Evolutionary conservation across 1,140 invertebrate species (phyloP), one percentile per base, ranked within the genome.

Genomic region (Vanessa tameamea): DNA sequence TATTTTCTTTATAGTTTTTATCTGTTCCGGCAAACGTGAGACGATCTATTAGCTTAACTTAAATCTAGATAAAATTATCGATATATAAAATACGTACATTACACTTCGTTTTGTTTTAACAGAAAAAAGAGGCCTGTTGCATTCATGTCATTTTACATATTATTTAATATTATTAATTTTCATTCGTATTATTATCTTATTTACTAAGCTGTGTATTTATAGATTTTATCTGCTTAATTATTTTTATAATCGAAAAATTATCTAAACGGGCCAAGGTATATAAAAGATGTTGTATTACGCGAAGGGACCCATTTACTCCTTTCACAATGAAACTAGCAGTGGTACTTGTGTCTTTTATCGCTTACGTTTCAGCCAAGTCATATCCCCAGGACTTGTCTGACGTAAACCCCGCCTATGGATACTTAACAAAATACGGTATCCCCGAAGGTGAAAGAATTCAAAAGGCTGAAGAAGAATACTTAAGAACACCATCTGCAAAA

Each of bases 371-470:
- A 11, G 79, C 79, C 3, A 75, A 78, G 53, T 61, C 72, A 53
- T 37, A 71, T n/a, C 57, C 13, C 4, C 57, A 61, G 47, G 23
- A 16, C 43, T 14, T 15, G 3, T 23, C 8, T 20, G 16, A 80
- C 69, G 67, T 53, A 15, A 43, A 78, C 26, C 78, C 81, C 12
- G 78, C 81, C 3, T 87, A 78, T 72, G 80, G 83, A 53, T 88
- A 87, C 71, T 77, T 85, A 64, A 71, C 66, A 6, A 85, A 76
- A 53, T 78, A 72, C 47, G 84, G 83, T 73, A 82, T 88, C 15
- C 85, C 85, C 16, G 80, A 78, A 69, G 87, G 78, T 4, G 83
- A 88, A 37, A 80, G 80, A 64, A 83, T 87, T 15, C 69, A 68
- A 23, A 80, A 84, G n/a, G 83, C 82, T 51, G 87, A 88, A 71